phyloP scores from a whole-genome alignment of 2,113 vertebrate genomes.

The Chauna torquata region DNA sequence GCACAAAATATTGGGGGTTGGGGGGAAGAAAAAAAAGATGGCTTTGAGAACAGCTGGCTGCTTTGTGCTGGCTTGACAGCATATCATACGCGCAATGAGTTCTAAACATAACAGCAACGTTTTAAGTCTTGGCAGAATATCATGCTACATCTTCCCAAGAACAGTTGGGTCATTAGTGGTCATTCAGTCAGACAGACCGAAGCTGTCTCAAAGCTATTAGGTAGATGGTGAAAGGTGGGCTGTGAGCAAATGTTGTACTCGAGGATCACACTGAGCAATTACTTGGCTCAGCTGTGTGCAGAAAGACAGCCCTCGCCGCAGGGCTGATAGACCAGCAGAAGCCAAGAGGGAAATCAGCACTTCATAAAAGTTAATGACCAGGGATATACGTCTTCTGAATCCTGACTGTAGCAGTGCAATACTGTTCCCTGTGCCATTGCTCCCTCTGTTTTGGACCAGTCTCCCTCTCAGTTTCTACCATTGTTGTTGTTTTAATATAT shows the following conservation, averaged over 20 bases:
- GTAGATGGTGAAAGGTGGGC: background rate
- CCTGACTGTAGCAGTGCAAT: background rate
- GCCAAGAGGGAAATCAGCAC: conserved; percentile 30
- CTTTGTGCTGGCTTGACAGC: background rate
- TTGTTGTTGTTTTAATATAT: background rate
- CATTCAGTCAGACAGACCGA: background rate
- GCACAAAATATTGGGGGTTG: background rate
- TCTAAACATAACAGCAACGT: background rate
- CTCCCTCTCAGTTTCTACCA: background rate
- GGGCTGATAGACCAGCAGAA: background rate
- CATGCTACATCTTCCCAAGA: background rate
- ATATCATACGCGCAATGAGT: fast-evolving
- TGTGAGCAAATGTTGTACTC: background rate
- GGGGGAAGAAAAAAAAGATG: background rate
- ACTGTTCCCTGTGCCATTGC: background rate
- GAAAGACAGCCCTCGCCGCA: background rate
- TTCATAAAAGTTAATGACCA: conserved; percentile 50
- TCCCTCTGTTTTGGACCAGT: background rate
- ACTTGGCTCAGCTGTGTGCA: background rate
- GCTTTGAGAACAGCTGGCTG: background rate
- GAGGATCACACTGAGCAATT: background rate
- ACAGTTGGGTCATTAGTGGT: background rate
- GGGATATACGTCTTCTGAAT: background rate
- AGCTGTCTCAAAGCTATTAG: background rate
- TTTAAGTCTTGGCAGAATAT: background rate